These are phyloP conservation scores for Liolophura sinensis DNA, from an alignment of 1,140 invertebrate genomes.

Conservation along the genomic window DNA sequence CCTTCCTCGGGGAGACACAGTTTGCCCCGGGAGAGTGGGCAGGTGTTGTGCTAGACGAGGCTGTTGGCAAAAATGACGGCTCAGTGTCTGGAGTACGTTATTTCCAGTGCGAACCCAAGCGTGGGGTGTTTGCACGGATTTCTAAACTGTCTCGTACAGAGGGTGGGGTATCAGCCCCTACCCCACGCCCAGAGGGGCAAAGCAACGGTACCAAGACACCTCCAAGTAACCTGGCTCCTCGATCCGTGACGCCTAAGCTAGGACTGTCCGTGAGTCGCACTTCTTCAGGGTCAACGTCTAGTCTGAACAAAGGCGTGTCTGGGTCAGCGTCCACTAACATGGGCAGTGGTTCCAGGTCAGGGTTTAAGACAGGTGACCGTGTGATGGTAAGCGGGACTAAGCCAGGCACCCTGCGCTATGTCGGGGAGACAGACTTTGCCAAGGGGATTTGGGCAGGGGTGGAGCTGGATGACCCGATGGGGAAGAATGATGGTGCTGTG, in stretches of 20 bases:
- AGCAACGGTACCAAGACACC: neutral
- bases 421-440: constrained; percentile 87
- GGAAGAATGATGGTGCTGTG: constrained; percentile 96
- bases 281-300: constrained; percentile 32
- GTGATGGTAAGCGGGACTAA: constrained; percentile 90
- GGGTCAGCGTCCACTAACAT: neutral
- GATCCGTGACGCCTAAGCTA: constrained; percentile 20
- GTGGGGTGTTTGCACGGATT: constrained; percentile 90
- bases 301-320: constrained; percentile 24
- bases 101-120: constrained; percentile 87
- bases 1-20: constrained; percentile 93
- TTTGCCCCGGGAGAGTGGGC: constrained; percentile 60
- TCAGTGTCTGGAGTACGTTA: constrained; percentile 58
- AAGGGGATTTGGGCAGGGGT: constrained; percentile 92
- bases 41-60: constrained; percentile 56
- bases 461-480: constrained; percentile 88
- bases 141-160: constrained; percentile 82
- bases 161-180: constrained; percentile 43
- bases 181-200: constrained; percentile 18
- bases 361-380: constrained; percentile 80
- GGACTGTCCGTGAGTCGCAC: constrained; percentile 29
- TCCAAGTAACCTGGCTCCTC: constrained; percentile 4
- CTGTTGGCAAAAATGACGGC: constrained; percentile 62
- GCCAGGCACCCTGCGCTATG: constrained; percentile 80
- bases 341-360: constrained; percentile 18